Percentiles rank a stretch among this genome's conserved stretches.
Conservation (phyloP, 2,797 vertebrate species). For the Sus cebifrons region DNA sequence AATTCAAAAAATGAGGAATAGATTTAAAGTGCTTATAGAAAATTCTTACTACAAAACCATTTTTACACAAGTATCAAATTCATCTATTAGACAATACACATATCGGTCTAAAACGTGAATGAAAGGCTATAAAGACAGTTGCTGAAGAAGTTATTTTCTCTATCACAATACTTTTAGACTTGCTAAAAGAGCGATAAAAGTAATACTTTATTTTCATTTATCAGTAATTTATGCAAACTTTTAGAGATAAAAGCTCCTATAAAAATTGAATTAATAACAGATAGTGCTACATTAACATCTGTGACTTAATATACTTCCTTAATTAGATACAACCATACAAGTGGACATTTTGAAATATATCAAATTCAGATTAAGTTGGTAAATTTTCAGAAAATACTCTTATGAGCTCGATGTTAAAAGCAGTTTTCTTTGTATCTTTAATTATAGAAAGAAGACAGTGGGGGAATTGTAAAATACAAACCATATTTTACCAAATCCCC, state of each 20-base stretch:
- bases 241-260: constrained; percentile 85
- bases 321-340: constrained; percentile 72
- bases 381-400: constrained; percentile 74
- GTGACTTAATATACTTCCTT: constrained; percentile 76
- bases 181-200: constrained; percentile 77
- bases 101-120: constrained; percentile 70
- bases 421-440: neutral
- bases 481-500: neutral
- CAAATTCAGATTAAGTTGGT: constrained; percentile 78
- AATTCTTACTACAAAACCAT: constrained; percentile 26
- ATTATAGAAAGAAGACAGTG: neutral
- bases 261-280: constrained; percentile 86
- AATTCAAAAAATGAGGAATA: constrained; percentile 28
- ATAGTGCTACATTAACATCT: constrained; percentile 64
- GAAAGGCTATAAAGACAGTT: constrained; percentile 61
- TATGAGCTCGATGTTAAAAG: neutral
- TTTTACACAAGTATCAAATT: constrained; percentile 76
- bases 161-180: constrained; percentile 75
- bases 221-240: constrained; percentile 84
- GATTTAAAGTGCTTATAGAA: constrained; percentile 62
- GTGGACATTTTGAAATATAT: constrained; percentile 75
- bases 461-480: constrained; percentile 43
- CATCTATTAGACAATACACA: constrained; percentile 75
- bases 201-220: constrained; percentile 81
- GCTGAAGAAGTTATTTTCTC: constrained; percentile 70